phyloP scores from a whole-genome alignment of 2,888 invertebrate genomes.

The Notocelia uddmanniana region DNA sequence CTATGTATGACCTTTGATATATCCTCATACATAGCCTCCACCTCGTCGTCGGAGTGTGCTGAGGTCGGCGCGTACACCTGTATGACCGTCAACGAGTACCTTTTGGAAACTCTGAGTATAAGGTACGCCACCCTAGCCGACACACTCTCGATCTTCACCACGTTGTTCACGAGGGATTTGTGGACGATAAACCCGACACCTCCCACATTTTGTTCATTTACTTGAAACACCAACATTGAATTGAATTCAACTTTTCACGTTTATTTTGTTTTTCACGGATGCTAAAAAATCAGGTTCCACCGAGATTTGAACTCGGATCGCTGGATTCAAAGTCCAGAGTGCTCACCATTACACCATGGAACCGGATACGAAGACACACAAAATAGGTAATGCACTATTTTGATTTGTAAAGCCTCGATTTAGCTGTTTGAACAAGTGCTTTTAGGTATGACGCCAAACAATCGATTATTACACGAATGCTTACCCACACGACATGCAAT shows the following conservation, averaged over 20 bases:
- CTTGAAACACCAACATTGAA: not conserved
- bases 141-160: no score
- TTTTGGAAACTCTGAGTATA: no score
- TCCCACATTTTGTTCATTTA: conserved; percentile 71
- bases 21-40: no score
- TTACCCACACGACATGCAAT: not conserved
- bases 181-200: no score
- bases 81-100: no score
- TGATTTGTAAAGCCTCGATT: not conserved
- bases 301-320: conserved; percentile 94
- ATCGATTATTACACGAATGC: not conserved
- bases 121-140: no score
- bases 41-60: no score
- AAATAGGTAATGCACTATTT: not conserved
- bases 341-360: conserved; percentile 93
- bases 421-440: conserved; percentile 13
- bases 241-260: not conserved
- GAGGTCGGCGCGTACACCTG: no score
- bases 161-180: no score
- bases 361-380: conserved; percentile 67
- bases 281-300: conserved; percentile 87
- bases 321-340: conserved; percentile 94
- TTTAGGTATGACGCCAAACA: not conserved
- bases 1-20: no score
- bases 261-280: not conserved